phyloP scores from a whole-genome alignment of 2,113 vertebrate genomes.

The Glaucidium brasilianum region DNA sequence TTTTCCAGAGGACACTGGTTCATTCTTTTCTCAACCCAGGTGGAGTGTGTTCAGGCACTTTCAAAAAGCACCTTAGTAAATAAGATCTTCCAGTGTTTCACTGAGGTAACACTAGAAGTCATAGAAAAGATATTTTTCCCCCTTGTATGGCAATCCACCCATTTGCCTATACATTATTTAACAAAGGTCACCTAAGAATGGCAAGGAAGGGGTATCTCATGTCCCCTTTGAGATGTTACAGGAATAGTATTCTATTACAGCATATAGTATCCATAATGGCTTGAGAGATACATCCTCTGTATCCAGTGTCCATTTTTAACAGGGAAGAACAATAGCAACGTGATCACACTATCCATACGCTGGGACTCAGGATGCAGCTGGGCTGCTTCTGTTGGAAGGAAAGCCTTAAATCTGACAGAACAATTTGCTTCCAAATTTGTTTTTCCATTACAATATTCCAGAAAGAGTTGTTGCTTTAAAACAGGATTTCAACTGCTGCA shows the following conservation, averaged over 20 bases:
- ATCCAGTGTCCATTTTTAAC: conserved; percentile 62
- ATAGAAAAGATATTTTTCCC: conserved; percentile 29
- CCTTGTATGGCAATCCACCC: conserved; percentile 12
- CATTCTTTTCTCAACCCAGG: neutral
- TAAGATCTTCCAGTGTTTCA: neutral
- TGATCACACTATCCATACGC: neutral
- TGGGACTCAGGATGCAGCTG: conserved; percentile 12
- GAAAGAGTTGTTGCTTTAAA: neutral
- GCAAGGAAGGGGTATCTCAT: conserved; percentile 50
- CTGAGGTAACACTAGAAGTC: conserved; percentile 45
- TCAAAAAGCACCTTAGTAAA: conserved; percentile 7
- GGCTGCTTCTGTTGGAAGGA: conserved; percentile 31
- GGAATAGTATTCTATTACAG: conserved; percentile 68
- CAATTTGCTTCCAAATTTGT: neutral
- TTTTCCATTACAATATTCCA: neutral
- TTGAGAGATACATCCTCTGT: conserved; percentile 22
- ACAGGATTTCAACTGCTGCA: neutral
- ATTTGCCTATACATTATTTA: conserved; percentile 70
- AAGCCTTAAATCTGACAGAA: neutral
- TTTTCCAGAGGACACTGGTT: neutral
- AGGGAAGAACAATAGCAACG: conserved; percentile 16
- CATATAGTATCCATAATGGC: conserved; percentile 58
- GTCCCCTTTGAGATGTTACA: conserved; percentile 43
- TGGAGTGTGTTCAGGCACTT: neutral
- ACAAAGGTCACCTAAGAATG: conserved; percentile 65